These are phyloP conservation scores for Brachypteracias leptosomus DNA, from an alignment of 2,113 vertebrate species.

Conservation along the genomic window DNA sequence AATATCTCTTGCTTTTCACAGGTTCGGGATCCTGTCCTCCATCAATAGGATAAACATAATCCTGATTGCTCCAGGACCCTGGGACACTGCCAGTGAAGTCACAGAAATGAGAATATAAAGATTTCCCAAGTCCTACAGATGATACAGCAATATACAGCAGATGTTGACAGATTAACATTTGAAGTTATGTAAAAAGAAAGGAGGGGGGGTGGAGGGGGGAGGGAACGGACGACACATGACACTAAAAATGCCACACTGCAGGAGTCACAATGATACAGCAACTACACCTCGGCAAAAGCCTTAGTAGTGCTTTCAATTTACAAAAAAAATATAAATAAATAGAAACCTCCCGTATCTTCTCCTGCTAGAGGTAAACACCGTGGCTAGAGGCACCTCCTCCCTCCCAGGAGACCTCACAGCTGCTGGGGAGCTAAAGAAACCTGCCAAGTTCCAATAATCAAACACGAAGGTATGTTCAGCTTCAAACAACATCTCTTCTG, in stretches of 20 bases:
- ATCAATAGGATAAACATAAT: neutral
- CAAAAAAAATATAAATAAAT: neutral
- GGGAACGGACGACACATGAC: neutral
- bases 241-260: neutral
- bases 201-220: accelerated
- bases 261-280: neutral
- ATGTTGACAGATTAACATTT: neutral
- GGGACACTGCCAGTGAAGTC: neutral
- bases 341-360: neutral
- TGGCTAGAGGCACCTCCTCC: neutral
- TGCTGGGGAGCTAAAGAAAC: neutral
- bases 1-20: neutral
- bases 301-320: neutral
- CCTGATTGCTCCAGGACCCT: neutral
- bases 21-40: neutral
- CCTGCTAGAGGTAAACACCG: neutral
- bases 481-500: neutral
- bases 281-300: neutral
- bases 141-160: neutral
- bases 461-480: neutral
- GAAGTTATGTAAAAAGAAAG: neutral
- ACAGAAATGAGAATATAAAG: neutral
- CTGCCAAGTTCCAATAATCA: neutral
- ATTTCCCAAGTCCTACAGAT: neutral
- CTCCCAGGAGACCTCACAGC: neutral